Percentiles rank a stretch among this genome's conserved stretches.
Conservation (phyloP, 1,140 invertebrate species). For the Brachionus manjavacas region DNA sequence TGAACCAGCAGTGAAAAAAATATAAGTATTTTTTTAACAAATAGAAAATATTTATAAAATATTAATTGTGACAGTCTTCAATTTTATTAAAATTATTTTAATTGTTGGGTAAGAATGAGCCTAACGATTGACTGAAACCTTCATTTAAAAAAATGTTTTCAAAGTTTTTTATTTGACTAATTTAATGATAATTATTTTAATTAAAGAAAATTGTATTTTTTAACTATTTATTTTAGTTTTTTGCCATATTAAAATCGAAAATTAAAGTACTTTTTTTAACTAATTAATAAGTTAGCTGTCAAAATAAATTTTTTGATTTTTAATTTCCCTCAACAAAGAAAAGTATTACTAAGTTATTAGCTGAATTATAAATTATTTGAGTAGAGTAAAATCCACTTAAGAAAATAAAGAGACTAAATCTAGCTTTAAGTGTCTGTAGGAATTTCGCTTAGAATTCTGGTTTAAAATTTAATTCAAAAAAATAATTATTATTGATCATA, state of each 20-base stretch:
- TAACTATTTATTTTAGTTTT: too few species aligned
- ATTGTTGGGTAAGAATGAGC: too few species aligned
- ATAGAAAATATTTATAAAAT: too few species aligned
- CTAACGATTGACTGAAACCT: too few species aligned
- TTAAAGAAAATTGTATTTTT: too few species aligned
- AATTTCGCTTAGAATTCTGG: background rate
- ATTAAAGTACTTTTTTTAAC: background rate
- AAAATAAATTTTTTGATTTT: background rate
- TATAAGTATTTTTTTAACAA: too few species aligned
- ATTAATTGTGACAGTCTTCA: too few species aligned
- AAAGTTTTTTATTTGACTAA: too few species aligned
- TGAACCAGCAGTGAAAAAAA: too few species aligned
- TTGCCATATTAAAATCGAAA: background rate
- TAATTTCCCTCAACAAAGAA: background rate
- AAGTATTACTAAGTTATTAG: background rate
- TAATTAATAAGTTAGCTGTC: background rate
- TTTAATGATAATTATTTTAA: too few species aligned
- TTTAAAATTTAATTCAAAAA: background rate
- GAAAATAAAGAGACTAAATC: background rate
- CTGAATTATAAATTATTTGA: background rate
- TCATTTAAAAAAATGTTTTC: too few species aligned
- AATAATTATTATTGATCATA: background rate
- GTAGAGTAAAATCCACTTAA: background rate
- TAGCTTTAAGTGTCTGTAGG: background rate
- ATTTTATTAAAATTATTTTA: too few species aligned